Conservation (phyloP, 2,888 invertebrate genomes). For the Ornithoptera alexandrae region DNA sequence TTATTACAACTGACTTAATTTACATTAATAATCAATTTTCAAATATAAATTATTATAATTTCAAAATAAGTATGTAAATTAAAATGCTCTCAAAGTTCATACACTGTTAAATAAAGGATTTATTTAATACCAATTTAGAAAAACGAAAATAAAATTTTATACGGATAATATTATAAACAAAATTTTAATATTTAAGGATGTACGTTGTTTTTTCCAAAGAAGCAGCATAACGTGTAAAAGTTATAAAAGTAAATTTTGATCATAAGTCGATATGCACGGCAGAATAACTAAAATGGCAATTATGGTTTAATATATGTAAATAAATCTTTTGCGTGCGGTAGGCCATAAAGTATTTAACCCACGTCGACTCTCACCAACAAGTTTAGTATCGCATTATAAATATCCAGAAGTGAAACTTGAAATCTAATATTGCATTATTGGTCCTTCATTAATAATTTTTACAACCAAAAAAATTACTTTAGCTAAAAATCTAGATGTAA, state of each 20-base stretch:
- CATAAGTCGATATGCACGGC: background rate
- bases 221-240: background rate
- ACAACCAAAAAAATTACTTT: too few relatives aligned
- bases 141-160: too few relatives aligned
- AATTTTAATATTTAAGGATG: too few relatives aligned
- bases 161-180: too few relatives aligned
- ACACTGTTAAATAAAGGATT: background rate
- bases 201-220: too few relatives aligned
- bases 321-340: conserved; percentile 8
- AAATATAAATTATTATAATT: background rate
- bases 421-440: conserved; percentile 7
- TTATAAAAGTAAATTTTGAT: background rate
- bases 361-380: conserved; percentile 16
- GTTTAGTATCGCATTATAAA: background rate
- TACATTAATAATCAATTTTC: too few relatives aligned
- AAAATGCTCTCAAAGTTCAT: background rate
- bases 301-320: conserved; percentile 5
- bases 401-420: conserved; percentile 11
- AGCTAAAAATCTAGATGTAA: too few relatives aligned
- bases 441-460: background rate
- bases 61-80: background rate
- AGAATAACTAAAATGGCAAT: background rate
- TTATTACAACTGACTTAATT: too few relatives aligned
- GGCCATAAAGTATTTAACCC: background rate
- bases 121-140: too few relatives aligned